Conservation (phyloP, 1,140 invertebrate species). For the Hyposmocoma kahamanoa region DNA sequence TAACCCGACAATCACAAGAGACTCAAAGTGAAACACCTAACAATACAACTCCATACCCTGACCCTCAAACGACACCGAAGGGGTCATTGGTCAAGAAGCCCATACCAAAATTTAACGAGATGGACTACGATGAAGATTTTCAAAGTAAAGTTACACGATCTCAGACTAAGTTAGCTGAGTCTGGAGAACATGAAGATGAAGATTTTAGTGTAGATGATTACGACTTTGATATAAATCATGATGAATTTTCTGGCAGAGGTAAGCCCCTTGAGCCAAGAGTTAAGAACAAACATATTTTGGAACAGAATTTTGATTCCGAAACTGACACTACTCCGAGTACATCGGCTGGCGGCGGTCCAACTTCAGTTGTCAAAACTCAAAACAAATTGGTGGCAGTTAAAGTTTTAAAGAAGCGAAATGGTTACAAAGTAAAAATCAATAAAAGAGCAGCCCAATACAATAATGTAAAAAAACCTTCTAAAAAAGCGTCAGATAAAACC, state of each 20-base stretch:
- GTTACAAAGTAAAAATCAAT: too few species aligned
- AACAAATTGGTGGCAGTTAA: too few species aligned
- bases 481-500: too few species aligned
- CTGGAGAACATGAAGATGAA: slow-evolving; percentile 53
- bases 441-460: too few species aligned
- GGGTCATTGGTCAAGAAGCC: slow-evolving; percentile 40
- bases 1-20: neutral
- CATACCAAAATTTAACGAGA: slow-evolving; percentile 44
- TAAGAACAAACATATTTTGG: slow-evolving; percentile 27
- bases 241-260: slow-evolving; percentile 45
- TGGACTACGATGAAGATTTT: slow-evolving; percentile 43
- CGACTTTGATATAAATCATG: slow-evolving; percentile 57
- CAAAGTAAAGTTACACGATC: slow-evolving; percentile 24
- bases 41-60: too few species aligned
- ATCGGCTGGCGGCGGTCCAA: too few species aligned
- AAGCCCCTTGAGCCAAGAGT: slow-evolving; percentile 42
- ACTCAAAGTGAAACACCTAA: neutral
- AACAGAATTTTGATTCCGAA: too few species aligned
- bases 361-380: too few species aligned
- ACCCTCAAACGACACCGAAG: too few species aligned
- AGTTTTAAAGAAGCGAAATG: too few species aligned
- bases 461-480: too few species aligned
- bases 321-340: too few species aligned
- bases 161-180: slow-evolving; percentile 26
- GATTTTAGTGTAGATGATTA: slow-evolving; percentile 59